Evolutionary conservation across 2,797 vertebrate species (phyloP).

Genomic region (Halcyon leucocephala): DNA sequence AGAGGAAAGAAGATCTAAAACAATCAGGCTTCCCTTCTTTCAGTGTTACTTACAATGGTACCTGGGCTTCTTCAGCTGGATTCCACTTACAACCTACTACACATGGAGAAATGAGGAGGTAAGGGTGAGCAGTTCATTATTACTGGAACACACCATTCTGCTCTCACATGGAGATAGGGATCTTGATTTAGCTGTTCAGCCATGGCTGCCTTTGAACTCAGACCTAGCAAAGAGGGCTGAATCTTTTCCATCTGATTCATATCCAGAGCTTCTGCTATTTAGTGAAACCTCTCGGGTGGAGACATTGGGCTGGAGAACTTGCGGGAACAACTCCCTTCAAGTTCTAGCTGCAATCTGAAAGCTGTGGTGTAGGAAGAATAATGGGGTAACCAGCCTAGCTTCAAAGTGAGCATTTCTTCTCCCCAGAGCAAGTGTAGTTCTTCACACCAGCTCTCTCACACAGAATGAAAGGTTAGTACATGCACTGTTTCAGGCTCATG

Average conservation of each 20-base stretch:
- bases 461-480: background rate
- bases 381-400: constrained; percentile 57
- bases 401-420: constrained; percentile 63
- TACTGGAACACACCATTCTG: background rate
- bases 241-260: constrained; percentile 71
- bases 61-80: background rate
- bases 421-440: constrained; percentile 53
- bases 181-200: constrained; percentile 60
- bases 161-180: constrained; percentile 45
- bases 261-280: constrained; percentile 65
- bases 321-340: constrained; percentile 72
- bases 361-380: constrained; percentile 68
- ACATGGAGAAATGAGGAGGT: background rate
- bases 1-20: background rate
- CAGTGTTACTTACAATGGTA: background rate
- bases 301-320: constrained; percentile 56
- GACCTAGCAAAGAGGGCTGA: constrained; percentile 44
- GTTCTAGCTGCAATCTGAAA: constrained; percentile 61
- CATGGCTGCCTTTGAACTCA: constrained; percentile 65
- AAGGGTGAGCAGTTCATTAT: constrained; percentile 53
- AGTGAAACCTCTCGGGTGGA: constrained; percentile 68
- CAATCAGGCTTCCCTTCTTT: background rate
- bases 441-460: constrained; percentile 34
- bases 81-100: background rate
- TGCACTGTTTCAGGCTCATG: background rate